Conservation (phyloP, 2,113 vertebrate species). For the Prionailurus bengalensis region DNA sequence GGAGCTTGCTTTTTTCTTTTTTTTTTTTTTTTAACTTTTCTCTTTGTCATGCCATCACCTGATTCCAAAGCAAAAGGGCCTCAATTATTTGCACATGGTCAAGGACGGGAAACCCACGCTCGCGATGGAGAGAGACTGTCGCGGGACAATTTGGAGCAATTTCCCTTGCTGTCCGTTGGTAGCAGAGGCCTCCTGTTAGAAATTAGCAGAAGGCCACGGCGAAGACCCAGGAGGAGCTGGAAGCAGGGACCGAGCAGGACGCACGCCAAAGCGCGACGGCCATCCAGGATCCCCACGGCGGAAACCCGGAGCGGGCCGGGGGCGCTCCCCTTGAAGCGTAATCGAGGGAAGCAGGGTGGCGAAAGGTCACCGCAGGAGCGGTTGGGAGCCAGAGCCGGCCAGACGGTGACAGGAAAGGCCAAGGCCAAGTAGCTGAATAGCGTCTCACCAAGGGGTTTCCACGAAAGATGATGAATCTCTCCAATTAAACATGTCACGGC, state of each 20-base stretch:
- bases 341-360: background rate
- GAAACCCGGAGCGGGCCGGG: rapidly evolving
- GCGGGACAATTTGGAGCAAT: background rate
- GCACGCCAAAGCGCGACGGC: rapidly evolving
- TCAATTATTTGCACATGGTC: slow-evolving; percentile 46
- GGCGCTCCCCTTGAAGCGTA: background rate
- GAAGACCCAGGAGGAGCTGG: background rate
- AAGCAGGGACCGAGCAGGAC: background rate
- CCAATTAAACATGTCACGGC: background rate
- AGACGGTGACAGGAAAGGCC: background rate
- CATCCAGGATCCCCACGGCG: rapidly evolving
- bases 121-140: rapidly evolving
- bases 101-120: background rate
- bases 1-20: background rate
- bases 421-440: background rate
- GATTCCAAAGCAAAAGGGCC: slow-evolving; percentile 2
- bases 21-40: background rate
- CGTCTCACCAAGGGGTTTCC: background rate
- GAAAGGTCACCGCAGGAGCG: background rate
- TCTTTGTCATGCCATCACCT: background rate
- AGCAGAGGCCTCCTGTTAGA: background rate
- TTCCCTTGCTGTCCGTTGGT: background rate
- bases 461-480: background rate
- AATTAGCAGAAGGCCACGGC: background rate
- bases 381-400: background rate